phyloP scores from a whole-genome alignment of 2,888 invertebrate species.

The Heliconius cydno region DNA sequence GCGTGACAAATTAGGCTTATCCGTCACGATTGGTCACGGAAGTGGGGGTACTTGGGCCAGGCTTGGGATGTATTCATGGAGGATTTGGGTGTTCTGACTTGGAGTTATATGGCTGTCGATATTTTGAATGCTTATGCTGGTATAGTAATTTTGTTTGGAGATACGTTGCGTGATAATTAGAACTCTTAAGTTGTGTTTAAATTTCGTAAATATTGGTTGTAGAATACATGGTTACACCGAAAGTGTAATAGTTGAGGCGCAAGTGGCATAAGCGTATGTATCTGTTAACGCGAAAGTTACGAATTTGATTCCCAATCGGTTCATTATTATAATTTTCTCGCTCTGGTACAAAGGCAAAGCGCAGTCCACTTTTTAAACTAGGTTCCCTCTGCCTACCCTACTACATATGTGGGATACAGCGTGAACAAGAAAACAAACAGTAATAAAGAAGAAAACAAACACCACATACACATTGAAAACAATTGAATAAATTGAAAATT shows the following conservation, averaged over 20 bases:
- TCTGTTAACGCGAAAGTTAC: too few species aligned
- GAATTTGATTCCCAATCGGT: too few species aligned
- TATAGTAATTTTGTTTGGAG: conserved; percentile 10
- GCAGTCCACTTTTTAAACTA: too few species aligned
- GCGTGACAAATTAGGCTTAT: conserved; percentile 80
- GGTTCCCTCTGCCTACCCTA: too few species aligned
- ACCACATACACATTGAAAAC: too few species aligned
- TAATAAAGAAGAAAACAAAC: too few species aligned
- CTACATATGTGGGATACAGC: too few species aligned
- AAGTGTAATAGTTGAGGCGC: not conserved
- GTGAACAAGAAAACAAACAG: too few species aligned
- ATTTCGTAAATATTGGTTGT: not conserved
- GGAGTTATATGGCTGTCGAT: conserved; percentile 26
- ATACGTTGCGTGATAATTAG: not conserved
- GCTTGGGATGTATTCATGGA: conserved; percentile 42
- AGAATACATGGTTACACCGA: not conserved
- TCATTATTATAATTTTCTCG: too few species aligned
- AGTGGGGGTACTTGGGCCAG: conserved; percentile 48
- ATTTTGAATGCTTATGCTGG: conserved; percentile 25
- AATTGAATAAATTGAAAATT: too few species aligned
- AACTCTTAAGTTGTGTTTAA: not conserved
- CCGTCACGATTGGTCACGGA: conserved; percentile 82
- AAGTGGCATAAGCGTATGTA: too few species aligned
- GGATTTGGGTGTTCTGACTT: conserved; percentile 16
- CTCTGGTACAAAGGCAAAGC: too few species aligned